phyloP scores from a whole-genome alignment of 2,888 invertebrate species.

The Mesorhabditis sp. region DNA sequence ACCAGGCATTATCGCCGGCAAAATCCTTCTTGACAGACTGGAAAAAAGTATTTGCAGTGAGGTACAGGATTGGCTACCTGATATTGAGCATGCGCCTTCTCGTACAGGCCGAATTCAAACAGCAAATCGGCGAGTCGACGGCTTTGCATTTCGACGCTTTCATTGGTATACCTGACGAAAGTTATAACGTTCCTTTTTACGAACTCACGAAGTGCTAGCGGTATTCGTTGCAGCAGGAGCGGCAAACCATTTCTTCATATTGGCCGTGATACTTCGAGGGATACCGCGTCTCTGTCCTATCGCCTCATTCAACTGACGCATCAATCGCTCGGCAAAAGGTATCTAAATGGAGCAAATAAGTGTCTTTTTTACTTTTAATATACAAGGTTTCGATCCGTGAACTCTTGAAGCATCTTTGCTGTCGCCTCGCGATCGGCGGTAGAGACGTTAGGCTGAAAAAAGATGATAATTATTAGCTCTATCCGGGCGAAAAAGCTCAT shows the following conservation, averaged over 20 bases:
- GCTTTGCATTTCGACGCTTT: conserved; percentile 80
- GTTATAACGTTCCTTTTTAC: neutral
- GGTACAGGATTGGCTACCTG: conserved; percentile 64
- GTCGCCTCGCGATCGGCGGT: neutral
- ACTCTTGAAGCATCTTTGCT: conserved; percentile 69
- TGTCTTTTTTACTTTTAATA: conserved; percentile 15
- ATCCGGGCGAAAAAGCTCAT: no score
- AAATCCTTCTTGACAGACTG: conserved; percentile 81
- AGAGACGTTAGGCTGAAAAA: neutral
- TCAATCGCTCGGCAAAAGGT: conserved; percentile 85
- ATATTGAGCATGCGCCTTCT: conserved; percentile 71
- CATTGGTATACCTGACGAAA: conserved; percentile 58
- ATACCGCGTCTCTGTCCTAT: conserved; percentile 67
- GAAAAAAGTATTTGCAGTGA: neutral
- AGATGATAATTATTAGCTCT: neutral
- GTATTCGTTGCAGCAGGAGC: neutral
- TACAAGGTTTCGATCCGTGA: conserved; percentile 74
- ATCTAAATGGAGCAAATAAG: conserved; percentile 59
- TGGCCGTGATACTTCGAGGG: conserved; percentile 22
- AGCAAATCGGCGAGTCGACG: conserved; percentile 88
- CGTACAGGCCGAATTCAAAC: conserved; percentile 73
- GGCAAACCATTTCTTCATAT: conserved; percentile 30
- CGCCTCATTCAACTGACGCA: conserved; percentile 66
- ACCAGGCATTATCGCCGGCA: conserved; percentile 91
- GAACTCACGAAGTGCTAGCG: conserved; percentile 1